Base-by-base conservation (phyloP, 2,888 invertebrate genomes). In the Chamaedrilus cognettii region DNA sequence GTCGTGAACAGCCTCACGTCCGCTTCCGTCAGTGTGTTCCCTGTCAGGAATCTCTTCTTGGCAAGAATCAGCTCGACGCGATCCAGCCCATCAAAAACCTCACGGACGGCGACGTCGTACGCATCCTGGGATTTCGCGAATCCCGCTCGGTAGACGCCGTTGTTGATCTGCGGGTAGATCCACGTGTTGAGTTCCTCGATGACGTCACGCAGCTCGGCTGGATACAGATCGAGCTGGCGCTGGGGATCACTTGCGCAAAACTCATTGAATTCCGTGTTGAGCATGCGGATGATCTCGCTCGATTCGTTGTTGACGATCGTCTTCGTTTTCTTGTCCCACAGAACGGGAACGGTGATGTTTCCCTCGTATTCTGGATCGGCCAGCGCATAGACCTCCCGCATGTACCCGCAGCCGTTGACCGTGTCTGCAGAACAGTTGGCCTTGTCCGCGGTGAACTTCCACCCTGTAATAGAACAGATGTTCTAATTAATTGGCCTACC, bases 241-340 rank as follows among this genome's bases (percentile, higher is more conserved):
- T 80, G 79, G 61, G 76, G 77, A 1, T 70, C 70, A 0, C 79
- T 81, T 33, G 71, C 68, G 72, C 79, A 78, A 66, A 81, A 80
- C 15, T 69, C 76, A 64, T 81, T 79, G 70, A 82, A 82, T 66
- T 79, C 80, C 7, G 72, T 64, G 70, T 80, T 80, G 4, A 82
- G 67, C 80, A 82, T 82, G 5, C 80, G 74, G 31, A 82, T 74
- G n/a, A 82, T 81, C 70, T 82, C 82, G 64, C 78, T 77, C 1
- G 81, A 80, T 62, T 82, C 81, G 67, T 82, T 82, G 70, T 76
- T 81, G 19, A 82, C 82, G 15, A 81, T 72, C 0, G 77, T 80
- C 30, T 76, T 68, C 57, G 72, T 71, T 32, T 75, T 64, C 66
- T 80, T 82, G 69, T 82, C 82, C 77, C 79, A 82, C 26, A 82